Evolutionary conservation across 2,797 vertebrate species (phyloP).

Genomic region (Coregonus ussuriensis): DNA sequence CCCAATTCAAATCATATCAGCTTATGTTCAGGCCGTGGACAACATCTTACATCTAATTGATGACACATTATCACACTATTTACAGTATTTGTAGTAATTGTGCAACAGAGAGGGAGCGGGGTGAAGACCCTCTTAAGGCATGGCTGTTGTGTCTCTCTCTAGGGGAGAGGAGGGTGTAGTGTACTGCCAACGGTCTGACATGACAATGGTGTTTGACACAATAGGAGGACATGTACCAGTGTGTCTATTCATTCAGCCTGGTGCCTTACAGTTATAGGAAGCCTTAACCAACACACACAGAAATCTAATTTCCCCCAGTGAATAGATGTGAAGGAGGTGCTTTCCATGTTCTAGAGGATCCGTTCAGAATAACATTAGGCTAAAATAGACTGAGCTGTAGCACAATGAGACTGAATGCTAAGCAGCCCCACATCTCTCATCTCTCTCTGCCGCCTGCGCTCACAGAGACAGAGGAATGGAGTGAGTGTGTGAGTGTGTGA

Average conservation of each 20-base stretch:
- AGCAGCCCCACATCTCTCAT: background rate
- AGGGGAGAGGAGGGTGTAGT: background rate
- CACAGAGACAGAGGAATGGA: no score
- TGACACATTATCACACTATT: constrained; percentile 28
- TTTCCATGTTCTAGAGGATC: constrained; percentile 47
- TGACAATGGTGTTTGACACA: background rate
- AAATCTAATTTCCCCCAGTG: constrained; percentile 33
- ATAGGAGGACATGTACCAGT: background rate
- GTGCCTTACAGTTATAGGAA: background rate
- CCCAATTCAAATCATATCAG: constrained; percentile 49
- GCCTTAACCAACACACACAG: background rate
- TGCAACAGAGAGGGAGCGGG: background rate
- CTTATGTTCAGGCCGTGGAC: constrained; percentile 20
- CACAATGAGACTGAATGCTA: constrained; percentile 54
- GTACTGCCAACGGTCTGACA: background rate
- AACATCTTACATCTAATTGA: constrained; percentile 40
- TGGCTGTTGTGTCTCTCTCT: background rate
- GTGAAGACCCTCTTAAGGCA: background rate
- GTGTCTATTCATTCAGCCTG: background rate
- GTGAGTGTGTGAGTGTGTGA: no score
- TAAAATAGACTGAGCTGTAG: constrained; percentile 48
- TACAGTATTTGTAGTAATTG: constrained; percentile 34
- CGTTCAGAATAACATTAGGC: constrained; percentile 41
- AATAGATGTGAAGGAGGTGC: constrained; percentile 46
- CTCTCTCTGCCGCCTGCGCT: no score